Base-by-base conservation (phyloP, 2,113 vertebrate genomes). In the Nanorana parkeri region DNA sequence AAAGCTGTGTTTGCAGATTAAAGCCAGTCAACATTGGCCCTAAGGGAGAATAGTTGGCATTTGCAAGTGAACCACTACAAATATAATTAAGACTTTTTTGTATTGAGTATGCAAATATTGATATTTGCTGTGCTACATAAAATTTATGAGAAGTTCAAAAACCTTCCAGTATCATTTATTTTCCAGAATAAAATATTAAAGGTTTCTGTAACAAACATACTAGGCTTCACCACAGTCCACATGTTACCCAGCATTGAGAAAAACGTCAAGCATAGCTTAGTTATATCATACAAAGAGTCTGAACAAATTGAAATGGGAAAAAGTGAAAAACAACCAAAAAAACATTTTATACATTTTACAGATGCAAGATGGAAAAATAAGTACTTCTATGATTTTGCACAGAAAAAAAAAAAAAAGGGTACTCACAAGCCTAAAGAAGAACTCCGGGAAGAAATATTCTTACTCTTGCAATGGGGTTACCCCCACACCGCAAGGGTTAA, bases 331-430 rank as follows among this genome's bases (percentile, higher is more conserved):
- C 13, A 74, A 29, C 24, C 47, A 21, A n/a, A 3, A 32, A 32
- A 26, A 77, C 73, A 4, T 76, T 47, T 26, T 17, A 32, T 85
- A 85, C 85, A 82, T 61, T 19, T 88, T 86, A 75, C 82, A 85
- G 83, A 87, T 83, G 64, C 85, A 51, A 86, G 85, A 85, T 88
- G 83, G 77, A 83, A 79, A 87, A 85, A 84, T 85, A 68, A 87
- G 41, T 29, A 78, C 24, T 78, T 67, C 67, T 23, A 67, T 55
- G 29, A 21, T 23, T 60, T 66, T 68, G 55, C 26, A 69, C 23
- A 68, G 51, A 4, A 61, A 55, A 68, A 15, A 69, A 36, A 68
- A 61, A 4, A 61, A 55, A 68, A 15, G 19, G 63, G 21, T 51
- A 64, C 52, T 17, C 6, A 13, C 61, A 66, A 77, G 75, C 60